phyloP scores from a whole-genome alignment of 1,140 invertebrate species.

The Penaeus indicus region DNA sequence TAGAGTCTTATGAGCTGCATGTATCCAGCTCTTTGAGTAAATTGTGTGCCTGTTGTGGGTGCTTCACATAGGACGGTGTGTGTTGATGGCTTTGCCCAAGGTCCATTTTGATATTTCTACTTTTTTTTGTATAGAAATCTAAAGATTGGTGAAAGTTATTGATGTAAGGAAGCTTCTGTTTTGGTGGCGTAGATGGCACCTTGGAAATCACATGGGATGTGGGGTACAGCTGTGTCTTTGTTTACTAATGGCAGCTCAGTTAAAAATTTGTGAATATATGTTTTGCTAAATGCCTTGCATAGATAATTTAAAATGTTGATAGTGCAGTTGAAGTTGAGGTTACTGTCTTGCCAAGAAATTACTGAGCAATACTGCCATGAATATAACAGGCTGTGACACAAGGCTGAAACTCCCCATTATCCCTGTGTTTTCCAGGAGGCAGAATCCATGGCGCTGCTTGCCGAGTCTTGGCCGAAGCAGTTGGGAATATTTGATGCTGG shows the following conservation, averaged over 20 bases:
- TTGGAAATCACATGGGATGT: conserved; percentile 65
- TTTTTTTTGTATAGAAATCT: conserved; percentile 2
- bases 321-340: too few relatives aligned
- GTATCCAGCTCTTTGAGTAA: neutral
- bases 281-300: conserved; percentile 33
- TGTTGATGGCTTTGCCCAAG: conserved; percentile 47
- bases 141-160: neutral
- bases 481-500: conserved; percentile 48
- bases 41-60: conserved; percentile 44
- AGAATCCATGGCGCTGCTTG: conserved; percentile 46
- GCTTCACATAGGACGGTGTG: conserved; percentile 62
- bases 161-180: neutral
- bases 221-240: conserved; percentile 60
- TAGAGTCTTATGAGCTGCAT: neutral
- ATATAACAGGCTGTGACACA: conserved; percentile 47
- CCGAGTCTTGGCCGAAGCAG: conserved; percentile 51
- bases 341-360: too few relatives aligned
- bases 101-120: neutral
- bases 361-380: conserved; percentile 53
- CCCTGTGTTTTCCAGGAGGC: conserved; percentile 64
- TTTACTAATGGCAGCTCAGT: conserved; percentile 60
- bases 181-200: conserved; percentile 53
- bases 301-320: too few relatives aligned
- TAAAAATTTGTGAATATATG: conserved; percentile 31
- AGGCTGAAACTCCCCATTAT: conserved; percentile 59